Percentiles rank a stretch among this genome's conserved stretches.
These are phyloP conservation scores for Eupeodes luniger DNA, from an alignment of 2,888 invertebrate genomes.

Conservation along the genomic window DNA sequence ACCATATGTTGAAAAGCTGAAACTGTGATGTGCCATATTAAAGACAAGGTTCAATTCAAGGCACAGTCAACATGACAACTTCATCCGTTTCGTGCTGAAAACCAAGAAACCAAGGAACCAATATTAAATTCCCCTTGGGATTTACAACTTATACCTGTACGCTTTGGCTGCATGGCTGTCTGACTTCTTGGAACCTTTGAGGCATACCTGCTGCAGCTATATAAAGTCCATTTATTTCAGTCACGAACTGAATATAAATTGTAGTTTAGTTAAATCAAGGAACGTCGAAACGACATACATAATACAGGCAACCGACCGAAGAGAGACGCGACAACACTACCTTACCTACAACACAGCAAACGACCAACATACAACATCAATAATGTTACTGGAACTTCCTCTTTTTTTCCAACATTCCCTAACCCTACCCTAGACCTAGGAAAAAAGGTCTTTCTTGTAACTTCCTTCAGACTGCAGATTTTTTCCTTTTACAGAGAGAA, in stretches of 20 bases:
- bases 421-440: too few species aligned
- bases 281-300: constrained; percentile 23
- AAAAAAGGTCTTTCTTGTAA: not conserved
- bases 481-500: not conserved
- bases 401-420: too few species aligned
- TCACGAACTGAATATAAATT: constrained; percentile 71
- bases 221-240: constrained; percentile 61
- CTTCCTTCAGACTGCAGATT: not conserved
- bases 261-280: constrained; percentile 64
- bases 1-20: too few species aligned
- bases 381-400: constrained; percentile 14
- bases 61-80: constrained; percentile 37
- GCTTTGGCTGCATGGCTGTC: not conserved
- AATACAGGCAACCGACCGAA: not conserved
- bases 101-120: not conserved
- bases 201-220: constrained; percentile 23
- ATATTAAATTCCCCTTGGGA: constrained; percentile 14
- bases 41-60: constrained; percentile 36
- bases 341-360: not conserved
- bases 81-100: constrained; percentile 15
- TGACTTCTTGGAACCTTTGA: not conserved
- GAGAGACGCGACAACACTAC: not conserved
- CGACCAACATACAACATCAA: constrained; percentile 3
- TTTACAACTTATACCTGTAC: constrained; percentile 41
- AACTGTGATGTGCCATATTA: constrained; percentile 22